Base-by-base conservation (phyloP, 2,113 vertebrate genomes). In the Ursus arctos region DNA sequence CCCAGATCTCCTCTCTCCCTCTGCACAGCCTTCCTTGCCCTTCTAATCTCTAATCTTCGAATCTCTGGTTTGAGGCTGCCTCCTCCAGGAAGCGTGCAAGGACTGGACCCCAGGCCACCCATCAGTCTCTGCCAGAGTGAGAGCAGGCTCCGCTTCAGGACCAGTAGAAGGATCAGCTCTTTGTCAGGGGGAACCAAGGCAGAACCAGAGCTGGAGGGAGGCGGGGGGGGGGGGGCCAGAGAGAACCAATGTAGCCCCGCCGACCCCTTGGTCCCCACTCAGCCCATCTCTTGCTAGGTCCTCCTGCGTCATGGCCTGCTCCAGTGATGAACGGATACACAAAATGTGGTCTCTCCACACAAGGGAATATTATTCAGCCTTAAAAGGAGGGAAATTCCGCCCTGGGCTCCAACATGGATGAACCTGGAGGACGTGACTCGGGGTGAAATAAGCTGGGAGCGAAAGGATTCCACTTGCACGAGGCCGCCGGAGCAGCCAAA, bases 61-160 rank as follows among this genome's bases (percentile, higher is more conserved):
- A 81, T 94, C 43, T 21, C 61, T 67, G 82, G 24, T 7, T 33
- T 7, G 43, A 76, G 72, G 57, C 71, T 55, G 21, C 84, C 63
- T 94, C 85, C 65, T 93, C 85, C 92, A 65, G 72, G 65, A 96
- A 95, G 87, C 79, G 89, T n/a, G 6, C 51, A 43, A 22, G 43
- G 77, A 82, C 4, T 67, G 16, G 67, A 31, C 21, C 16, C 9
- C 6, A 77, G 95, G 19, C 36, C 40, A 77, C 8, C 33, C 43
- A 59, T 59, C 71, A 57, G 2, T 59, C 95, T 91, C 31, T 77
- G 57, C 43, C 15, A 28, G 53, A 79, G 5, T 1, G 5, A 57
- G 19, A 49, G 28, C 51, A 67, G 36, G 28, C 13, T 18, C 43
- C 63, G 36, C 31, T 3, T 11, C 13, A 69, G 47, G 11, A 16